Percentiles rank a stretch among this genome's conserved stretches.
Conservation (phyloP, 2,888 invertebrate species). For the Ligdia adustata region DNA sequence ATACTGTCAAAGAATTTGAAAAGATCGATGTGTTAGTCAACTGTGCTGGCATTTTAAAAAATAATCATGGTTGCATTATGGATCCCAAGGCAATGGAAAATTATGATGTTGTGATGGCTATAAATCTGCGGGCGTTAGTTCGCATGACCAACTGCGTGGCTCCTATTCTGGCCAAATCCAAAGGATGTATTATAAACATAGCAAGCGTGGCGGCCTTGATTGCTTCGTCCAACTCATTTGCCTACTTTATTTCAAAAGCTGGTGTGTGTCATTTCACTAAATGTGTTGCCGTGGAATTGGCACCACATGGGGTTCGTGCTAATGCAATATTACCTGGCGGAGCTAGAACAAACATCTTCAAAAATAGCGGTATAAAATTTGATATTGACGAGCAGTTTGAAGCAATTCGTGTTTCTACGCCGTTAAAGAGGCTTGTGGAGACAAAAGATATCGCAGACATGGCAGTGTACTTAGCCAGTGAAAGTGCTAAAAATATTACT, state of each 20-base stretch:
- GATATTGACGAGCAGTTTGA: too few relatives aligned
- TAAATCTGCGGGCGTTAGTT: constrained; percentile 50
- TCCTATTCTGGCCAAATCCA: constrained; percentile 40
- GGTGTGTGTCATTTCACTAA: constrained; percentile 90
- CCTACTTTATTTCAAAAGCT: constrained; percentile 88
- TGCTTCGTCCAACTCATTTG: constrained; percentile 21
- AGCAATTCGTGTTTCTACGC: background rate
- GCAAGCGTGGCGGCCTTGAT: constrained; percentile 40
- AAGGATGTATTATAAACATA: constrained; percentile 53
- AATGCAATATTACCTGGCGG: constrained; percentile 90
- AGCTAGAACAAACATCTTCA: too few relatives aligned
- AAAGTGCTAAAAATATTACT: constrained; percentile 3
- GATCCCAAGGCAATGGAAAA: constrained; percentile 41
- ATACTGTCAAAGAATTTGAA: constrained; percentile 42
- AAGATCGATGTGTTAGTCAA: constrained; percentile 54
- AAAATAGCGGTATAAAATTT: too few relatives aligned
- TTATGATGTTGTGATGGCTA: constrained; percentile 46
- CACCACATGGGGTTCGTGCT: constrained; percentile 84
- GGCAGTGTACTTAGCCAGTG: constrained; percentile 6
- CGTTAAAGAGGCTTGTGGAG: background rate
- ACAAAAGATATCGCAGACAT: constrained; percentile 3
- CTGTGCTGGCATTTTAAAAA: constrained; percentile 44
- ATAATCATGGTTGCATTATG: constrained; percentile 30
- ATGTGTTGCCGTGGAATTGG: constrained; percentile 87
- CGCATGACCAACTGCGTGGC: constrained; percentile 42